Base-by-base conservation (phyloP, 2,113 vertebrate genomes). In the Illadopsis cleaveri region DNA sequence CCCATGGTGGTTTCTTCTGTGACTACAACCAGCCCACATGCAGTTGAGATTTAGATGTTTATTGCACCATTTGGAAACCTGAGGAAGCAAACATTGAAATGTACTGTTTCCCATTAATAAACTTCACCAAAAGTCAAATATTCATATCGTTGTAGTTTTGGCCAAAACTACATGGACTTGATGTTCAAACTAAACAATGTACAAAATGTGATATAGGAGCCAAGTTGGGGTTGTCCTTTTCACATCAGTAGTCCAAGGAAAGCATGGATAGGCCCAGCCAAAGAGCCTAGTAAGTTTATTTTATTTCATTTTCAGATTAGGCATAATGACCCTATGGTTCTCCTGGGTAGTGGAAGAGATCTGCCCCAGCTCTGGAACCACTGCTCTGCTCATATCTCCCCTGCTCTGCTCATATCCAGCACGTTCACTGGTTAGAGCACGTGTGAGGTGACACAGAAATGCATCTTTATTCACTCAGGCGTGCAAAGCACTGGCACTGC, bases 11-110 rank as follows among this genome's bases (percentile, higher is more conserved):
- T 16, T 17, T n/a, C 21, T 31, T 27, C 44, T 64, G n/a, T 17
- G 40, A 65, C 9, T 56, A 9, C n/a, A 31, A 1, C 13, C 5
- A 66, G 21, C 11, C 22, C 35, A 24, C 6, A 5, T 7, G 5
- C 1, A 2, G 38, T 4, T 68, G 33, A 51, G 13, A 20, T 15
- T 22, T 3, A 10, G 8, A 45, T 1, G 0, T 27, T 23, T 51
- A 24, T 27, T 62, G 25, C 2, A 62, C 8, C 8, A 27, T 61
- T 69, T 44, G 50, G 51, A 79, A 76, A 69, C 7, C 5, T 37
- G 54, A 57, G 9, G 4, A 82, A 72, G 14, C 7, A 90, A 87
- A 38, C 8, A 57, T 25, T 21, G 40, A 61, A 61, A 30, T 12
- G 5, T 16, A 44, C 6, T 40, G 66, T 60, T 75, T 86, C 21